A percentile compares a stretch with the other conserved stretches of the same genome.
Conservation (phyloP, 2,113 vertebrate species). For the Anhinga rufa region DNA sequence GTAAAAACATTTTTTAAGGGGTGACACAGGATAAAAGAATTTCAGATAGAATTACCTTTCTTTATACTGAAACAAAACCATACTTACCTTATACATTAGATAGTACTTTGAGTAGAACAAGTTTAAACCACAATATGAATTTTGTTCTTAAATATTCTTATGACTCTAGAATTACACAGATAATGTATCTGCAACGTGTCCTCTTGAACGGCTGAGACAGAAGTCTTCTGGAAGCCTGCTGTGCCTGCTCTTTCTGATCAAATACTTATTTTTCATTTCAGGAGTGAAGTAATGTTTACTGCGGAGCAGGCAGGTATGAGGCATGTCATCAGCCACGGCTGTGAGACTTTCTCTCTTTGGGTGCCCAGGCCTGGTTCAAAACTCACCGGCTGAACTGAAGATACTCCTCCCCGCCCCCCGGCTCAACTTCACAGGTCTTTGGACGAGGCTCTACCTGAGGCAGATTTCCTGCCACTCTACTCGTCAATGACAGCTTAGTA, state of each 20-base stretch:
- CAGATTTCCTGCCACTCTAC: not conserved
- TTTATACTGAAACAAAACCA: not conserved
- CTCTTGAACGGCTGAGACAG: not conserved
- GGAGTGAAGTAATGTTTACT: not conserved
- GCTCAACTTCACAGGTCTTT: not conserved
- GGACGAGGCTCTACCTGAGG: not conserved
- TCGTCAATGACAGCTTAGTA: not conserved
- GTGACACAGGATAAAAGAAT: not conserved
- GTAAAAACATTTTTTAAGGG: not conserved
- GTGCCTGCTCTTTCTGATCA: not conserved
- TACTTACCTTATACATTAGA: not conserved
- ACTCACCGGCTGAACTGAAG: not conserved
- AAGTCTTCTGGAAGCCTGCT: not conserved
- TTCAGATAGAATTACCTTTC: not conserved
- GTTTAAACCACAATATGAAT: not conserved
- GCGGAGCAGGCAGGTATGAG: not conserved
- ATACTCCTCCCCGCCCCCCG: rapidly evolving
- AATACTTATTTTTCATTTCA: not conserved
- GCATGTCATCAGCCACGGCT: not conserved
- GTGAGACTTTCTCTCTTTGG: not conserved
- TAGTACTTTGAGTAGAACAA: not conserved
- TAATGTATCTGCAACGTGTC: not conserved
- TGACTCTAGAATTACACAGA: not conserved
- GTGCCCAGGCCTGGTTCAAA: not conserved
- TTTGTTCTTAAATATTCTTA: not conserved